phyloP scores from a whole-genome alignment of 2,888 invertebrate species.

The Stenotaenia linearis region DNA sequence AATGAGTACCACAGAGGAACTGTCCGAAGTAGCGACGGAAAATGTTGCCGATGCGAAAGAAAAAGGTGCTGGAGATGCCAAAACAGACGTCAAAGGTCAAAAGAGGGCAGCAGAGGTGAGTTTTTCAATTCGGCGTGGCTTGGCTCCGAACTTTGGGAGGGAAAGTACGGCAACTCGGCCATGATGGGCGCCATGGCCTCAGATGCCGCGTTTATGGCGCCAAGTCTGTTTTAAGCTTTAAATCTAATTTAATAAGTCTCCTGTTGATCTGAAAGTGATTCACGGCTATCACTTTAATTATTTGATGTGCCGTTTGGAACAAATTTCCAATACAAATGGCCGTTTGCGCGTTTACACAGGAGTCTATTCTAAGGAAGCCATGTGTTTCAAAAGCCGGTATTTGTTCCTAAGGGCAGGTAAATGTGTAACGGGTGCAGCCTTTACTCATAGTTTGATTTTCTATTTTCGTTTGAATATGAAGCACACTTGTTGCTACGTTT shows the following conservation, averaged over 20 bases:
- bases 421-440: background rate
- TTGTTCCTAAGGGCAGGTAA: background rate
- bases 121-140: conserved; percentile 41
- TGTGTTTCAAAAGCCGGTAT: conserved; percentile 4
- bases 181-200: conserved; percentile 26
- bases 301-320: background rate
- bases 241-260: background rate
- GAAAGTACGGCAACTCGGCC: conserved; percentile 11
- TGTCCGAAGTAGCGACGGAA: conserved; percentile 76
- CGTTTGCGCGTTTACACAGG: background rate
- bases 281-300: background rate
- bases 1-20: conserved; percentile 78
- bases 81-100: conserved; percentile 70
- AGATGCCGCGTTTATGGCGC: background rate
- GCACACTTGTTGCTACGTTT: background rate
- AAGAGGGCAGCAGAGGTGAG: conserved; percentile 84
- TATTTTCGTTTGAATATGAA: background rate
- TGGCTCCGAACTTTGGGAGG: conserved; percentile 9
- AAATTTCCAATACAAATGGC: background rate
- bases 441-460: background rate
- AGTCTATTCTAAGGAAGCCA: background rate
- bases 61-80: conserved; percentile 64
- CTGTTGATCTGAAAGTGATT: background rate
- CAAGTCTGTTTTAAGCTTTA: background rate
- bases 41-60: conserved; percentile 65